Evolutionary conservation across 2,113 vertebrate species (phyloP).

Genomic region (Hypanus sabinus): DNA sequence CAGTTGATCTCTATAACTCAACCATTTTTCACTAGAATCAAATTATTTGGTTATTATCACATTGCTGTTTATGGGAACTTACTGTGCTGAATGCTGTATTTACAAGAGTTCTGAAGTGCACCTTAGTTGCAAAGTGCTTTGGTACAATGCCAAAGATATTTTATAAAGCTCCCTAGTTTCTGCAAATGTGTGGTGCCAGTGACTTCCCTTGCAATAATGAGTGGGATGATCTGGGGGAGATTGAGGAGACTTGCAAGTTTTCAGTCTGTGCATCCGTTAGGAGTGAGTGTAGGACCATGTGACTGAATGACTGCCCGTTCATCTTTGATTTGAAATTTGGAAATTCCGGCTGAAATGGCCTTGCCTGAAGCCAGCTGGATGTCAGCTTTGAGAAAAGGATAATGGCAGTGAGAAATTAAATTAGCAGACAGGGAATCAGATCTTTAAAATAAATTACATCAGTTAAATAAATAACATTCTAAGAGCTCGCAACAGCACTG

Average conservation of each 20-base stretch:
- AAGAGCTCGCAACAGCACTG: neutral
- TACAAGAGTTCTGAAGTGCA: too few species aligned
- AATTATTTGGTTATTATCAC: too few species aligned
- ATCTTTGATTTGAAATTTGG: neutral
- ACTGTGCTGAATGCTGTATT: too few species aligned
- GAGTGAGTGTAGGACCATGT: too few species aligned
- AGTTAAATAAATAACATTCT: neutral
- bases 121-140: too few species aligned
- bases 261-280: neutral
- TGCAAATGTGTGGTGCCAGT: neutral
- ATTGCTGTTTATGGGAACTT: too few species aligned
- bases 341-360: neutral
- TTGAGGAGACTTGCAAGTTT: neutral
- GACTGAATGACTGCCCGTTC: neutral
- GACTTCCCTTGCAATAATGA: neutral
- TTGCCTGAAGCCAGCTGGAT: neutral
- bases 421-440: neutral
- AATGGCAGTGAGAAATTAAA: neutral
- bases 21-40: too few species aligned
- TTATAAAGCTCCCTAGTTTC: neutral
- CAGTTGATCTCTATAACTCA: too few species aligned
- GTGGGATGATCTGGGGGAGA: neutral
- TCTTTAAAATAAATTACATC: neutral
- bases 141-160: too few species aligned
- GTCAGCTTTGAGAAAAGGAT: neutral